Percentiles rank a stretch among this genome's conserved stretches.
phyloP scores from a whole-genome alignment of 2,888 invertebrate genomes.

The Dione juno region DNA sequence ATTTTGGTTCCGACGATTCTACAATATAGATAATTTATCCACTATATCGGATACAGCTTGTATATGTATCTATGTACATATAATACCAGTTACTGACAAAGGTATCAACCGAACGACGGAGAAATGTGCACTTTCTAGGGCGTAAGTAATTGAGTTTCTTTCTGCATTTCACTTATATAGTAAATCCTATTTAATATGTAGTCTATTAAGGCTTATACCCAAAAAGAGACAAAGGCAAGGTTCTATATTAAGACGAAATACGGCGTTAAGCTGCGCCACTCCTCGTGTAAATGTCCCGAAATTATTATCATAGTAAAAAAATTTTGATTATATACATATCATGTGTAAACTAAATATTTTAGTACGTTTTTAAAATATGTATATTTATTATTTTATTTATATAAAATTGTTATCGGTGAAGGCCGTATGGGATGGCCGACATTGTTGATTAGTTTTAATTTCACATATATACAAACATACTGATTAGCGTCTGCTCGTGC shows the following conservation, averaged over 20 bases:
- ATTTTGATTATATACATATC: too few relatives aligned
- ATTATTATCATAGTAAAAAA: too few relatives aligned
- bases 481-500: too few relatives aligned
- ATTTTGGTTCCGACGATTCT: background rate
- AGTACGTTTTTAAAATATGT: background rate
- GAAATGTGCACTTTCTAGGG: constrained; percentile 40
- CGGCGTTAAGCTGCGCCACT: too few relatives aligned
- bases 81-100: constrained; percentile 1
- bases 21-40: background rate
- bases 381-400: constrained; percentile 7
- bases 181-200: background rate
- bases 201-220: too few relatives aligned
- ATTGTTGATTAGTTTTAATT: background rate
- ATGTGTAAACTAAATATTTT: background rate
- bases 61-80: too few relatives aligned
- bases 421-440: constrained; percentile 1
- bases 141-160: background rate
- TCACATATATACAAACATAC: too few relatives aligned
- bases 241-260: too few relatives aligned
- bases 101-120: constrained; percentile 33
- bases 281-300: too few relatives aligned
- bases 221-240: too few relatives aligned
- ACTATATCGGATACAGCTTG: constrained; percentile 2
- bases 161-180: background rate
- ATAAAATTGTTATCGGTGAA: constrained; percentile 14